Evolutionary conservation across 1,140 invertebrate species (phyloP).

Genomic region (Sitophilus oryzae): DNA sequence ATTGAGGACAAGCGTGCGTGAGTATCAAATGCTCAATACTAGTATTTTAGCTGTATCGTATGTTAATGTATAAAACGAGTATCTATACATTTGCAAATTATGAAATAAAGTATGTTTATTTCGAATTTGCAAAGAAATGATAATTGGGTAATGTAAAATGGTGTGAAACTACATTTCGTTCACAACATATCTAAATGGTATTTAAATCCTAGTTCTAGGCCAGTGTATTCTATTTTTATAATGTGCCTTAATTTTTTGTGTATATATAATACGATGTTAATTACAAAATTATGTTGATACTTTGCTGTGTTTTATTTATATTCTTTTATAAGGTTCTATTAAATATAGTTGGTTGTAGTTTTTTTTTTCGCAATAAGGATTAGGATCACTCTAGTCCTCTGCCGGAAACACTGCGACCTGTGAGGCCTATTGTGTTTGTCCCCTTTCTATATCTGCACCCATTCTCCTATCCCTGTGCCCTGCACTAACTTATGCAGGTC

Average conservation of each 20-base stretch:
- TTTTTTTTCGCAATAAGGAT: too few relatives aligned
- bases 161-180: conserved; percentile 1
- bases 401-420: too few relatives aligned
- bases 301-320: conserved; percentile 3
- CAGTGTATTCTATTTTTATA: conserved; percentile 35
- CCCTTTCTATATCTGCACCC: too few relatives aligned
- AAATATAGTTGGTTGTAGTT: too few relatives aligned
- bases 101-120: too few relatives aligned
- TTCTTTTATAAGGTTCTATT: too few relatives aligned
- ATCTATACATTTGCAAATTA: too few relatives aligned
- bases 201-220: conserved; percentile 28
- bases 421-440: too few relatives aligned
- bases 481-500: too few relatives aligned
- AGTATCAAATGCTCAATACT: conserved; percentile 20
- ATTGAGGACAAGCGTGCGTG: conserved; percentile 6
- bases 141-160: conserved; percentile 8
- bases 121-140: conserved; percentile 6
- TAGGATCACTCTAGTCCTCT: too few relatives aligned
- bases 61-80: too few relatives aligned
- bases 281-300: conserved; percentile 29
- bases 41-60: conserved; percentile 11
- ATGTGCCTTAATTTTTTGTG: conserved; percentile 34
- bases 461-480: too few relatives aligned
- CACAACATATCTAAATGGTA: conserved; percentile 18
- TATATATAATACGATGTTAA: conserved; percentile 30